Evolutionary conservation across 2,797 vertebrate genomes (phyloP), one percentile per base, ranked within the genome.

Genomic region (Gallirallus australis): DNA sequence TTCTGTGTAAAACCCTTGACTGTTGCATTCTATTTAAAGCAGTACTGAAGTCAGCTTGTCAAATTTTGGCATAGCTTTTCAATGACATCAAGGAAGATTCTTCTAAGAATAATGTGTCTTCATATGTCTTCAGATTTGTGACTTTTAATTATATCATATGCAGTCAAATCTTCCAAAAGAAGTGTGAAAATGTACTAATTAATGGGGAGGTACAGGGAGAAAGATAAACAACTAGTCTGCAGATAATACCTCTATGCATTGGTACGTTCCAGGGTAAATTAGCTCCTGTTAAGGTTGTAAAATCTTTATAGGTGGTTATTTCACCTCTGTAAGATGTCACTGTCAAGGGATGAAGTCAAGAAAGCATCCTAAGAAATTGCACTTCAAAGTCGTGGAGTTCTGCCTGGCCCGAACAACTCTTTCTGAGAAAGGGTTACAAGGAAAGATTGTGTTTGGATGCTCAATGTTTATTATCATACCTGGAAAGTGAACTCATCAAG

Each of bases 401-500:
- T 71, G 45, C 15, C 35, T 80, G 48, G 20, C 31, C 89, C 75
- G 28, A 82, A 73, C 28, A 82, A 70, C 7, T 24, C 35, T 70
- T 56, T 66, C 61, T 57, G 45, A 37, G 79, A 82, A 90, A 86
- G 52, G 40, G 30, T 92, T 95, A 89, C 40, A 79, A 77, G 13
- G 24, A 80, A 73, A n/a, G 60, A 73, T 45, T 2, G 5, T 73
- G 37, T 71, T 84, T 42, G 21, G 47, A 61, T 45, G 68, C 40
- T 52, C 25, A 25, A 52, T 52, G 83, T 93, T 85, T 93, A 81
- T 93, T 94, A 89, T 82, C 70, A 81, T 81, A 93, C 70, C 88
- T 95, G 73, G 40, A 92, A 86, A 71, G 45, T 90, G 78, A 96
- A 80, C 48, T 95, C 88, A 94, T 60, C 42, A 89, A 82, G 21